Conservation (phyloP, 2,797 vertebrate genomes). For the Pagetopsis macropterus region DNA sequence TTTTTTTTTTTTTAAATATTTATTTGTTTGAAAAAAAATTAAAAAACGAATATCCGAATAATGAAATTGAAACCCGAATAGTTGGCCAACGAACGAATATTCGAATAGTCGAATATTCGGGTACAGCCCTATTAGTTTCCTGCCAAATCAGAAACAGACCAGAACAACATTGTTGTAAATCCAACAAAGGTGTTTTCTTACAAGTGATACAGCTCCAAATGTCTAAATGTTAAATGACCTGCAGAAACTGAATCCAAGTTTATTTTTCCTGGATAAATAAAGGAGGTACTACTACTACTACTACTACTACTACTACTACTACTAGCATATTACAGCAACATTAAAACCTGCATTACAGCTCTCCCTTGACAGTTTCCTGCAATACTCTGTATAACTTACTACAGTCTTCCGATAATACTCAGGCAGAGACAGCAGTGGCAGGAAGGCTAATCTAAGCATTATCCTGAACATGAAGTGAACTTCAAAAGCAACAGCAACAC, state of each 20-base stretch:
- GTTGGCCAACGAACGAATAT: too few relatives aligned
- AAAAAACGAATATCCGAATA: too few relatives aligned
- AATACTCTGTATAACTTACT: constrained; percentile 2
- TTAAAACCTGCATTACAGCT: not conserved
- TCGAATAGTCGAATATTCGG: too few relatives aligned
- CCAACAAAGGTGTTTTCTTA: constrained; percentile 3
- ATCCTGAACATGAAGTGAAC: constrained; percentile 1
- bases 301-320: too few relatives aligned
- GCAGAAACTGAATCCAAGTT: not conserved
- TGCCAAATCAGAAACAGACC: not conserved
- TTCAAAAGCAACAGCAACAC: constrained; percentile 23
- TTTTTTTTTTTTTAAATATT: too few relatives aligned
- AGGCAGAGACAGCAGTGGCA: not conserved
- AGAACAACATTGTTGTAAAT: not conserved
- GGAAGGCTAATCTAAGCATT: not conserved
- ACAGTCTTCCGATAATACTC: not conserved
- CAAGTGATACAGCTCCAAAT: not conserved
- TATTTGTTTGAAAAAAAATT: too few relatives aligned
- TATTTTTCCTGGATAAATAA: too few relatives aligned
- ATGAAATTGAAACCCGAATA: too few relatives aligned
- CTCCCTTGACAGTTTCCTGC: not conserved
- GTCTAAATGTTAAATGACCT: not conserved
- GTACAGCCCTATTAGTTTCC: too few relatives aligned
- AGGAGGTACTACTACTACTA: too few relatives aligned
- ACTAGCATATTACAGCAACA: too few relatives aligned